These are phyloP conservation scores for Mesitornis unicolor DNA, from an alignment of 2,113 vertebrate species.

Conservation along the genomic window DNA sequence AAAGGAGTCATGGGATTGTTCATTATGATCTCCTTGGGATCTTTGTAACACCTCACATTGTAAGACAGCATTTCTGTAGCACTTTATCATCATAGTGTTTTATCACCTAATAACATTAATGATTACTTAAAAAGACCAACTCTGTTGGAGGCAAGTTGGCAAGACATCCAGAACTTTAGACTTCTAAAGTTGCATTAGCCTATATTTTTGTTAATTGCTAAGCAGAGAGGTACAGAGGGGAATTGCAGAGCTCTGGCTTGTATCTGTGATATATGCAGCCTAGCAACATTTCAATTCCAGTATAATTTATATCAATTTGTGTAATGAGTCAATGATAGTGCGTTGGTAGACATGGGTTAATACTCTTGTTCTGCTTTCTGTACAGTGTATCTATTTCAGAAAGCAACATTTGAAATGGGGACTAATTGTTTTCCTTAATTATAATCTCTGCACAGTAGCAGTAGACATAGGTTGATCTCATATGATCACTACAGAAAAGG, in stretches of 20 bases:
- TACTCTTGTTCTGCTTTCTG: background rate
- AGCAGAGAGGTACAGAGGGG: background rate
- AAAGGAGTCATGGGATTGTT: background rate
- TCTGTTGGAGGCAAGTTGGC: background rate
- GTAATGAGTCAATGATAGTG: background rate
- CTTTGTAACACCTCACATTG: background rate
- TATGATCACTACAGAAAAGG: background rate
- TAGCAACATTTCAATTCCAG: background rate
- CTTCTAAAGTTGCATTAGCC: background rate
- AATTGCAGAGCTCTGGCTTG: background rate
- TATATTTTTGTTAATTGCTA: background rate
- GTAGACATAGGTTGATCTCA: background rate
- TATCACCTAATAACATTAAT: background rate
- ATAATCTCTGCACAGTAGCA: background rate
- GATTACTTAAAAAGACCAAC: background rate
- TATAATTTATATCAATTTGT: background rate
- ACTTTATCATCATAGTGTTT: background rate
- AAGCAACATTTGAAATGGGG: background rate
- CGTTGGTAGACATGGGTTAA: background rate
- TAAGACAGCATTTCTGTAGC: background rate
- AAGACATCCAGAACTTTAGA: background rate
- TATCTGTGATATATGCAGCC: background rate
- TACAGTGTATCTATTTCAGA: background rate
- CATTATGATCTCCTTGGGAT: background rate
- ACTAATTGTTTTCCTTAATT: background rate